These are phyloP conservation scores for Moxostoma hubbsi DNA, from an alignment of 2,797 vertebrate genomes.

Conservation along the genomic window DNA sequence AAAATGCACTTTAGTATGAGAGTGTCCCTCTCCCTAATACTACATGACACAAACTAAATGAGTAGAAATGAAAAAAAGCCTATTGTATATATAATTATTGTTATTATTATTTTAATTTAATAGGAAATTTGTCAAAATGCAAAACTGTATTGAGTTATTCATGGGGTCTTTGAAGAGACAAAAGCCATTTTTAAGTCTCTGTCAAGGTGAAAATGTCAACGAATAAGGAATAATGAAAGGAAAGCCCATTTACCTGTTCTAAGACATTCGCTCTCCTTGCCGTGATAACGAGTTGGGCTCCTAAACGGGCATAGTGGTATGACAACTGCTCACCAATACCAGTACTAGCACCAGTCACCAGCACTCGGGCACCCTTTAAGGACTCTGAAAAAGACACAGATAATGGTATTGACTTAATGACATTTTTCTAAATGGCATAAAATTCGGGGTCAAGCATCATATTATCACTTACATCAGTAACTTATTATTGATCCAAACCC, in stretches of 20 bases:
- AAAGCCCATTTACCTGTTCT: conserved; percentile 70
- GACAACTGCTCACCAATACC: conserved; percentile 82
- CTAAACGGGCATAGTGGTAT: conserved; percentile 77
- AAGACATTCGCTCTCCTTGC: conserved; percentile 74
- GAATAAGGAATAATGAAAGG: background rate
- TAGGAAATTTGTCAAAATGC: no score
- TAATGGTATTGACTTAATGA: background rate
- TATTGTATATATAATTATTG: no score
- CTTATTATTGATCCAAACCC: no score
- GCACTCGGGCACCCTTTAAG: conserved; percentile 70
- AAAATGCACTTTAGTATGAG: background rate
- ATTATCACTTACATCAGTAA: no score
- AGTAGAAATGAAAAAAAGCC: no score
- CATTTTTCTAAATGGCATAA: no score
- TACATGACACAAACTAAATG: no score
- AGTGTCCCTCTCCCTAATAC: no score
- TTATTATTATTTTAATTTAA: no score
- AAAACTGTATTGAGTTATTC: no score
- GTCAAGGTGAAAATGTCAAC: background rate
- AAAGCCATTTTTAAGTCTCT: background rate
- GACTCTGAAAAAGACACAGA: conserved; percentile 64
- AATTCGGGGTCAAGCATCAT: no score
- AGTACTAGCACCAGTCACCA: conserved; percentile 80
- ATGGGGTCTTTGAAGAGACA: background rate
- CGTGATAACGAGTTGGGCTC: conserved; percentile 78